phyloP scores from a whole-genome alignment of 2,888 invertebrate genomes.

The Lepidochrysops patricia region DNA sequence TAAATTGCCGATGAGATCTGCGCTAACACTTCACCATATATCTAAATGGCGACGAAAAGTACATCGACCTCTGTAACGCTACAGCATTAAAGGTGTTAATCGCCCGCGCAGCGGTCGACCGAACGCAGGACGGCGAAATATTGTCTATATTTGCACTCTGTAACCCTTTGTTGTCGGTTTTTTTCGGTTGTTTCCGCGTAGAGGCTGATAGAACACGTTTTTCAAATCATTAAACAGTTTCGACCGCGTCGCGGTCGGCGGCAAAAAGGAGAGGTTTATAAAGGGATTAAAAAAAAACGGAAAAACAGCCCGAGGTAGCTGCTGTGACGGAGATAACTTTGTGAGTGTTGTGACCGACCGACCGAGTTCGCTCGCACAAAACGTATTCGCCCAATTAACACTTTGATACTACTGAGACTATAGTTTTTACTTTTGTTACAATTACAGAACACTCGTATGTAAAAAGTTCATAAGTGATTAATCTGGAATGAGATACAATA shows the following conservation, averaged over 20 bases:
- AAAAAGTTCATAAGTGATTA: no score
- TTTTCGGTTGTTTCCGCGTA: slow-evolving; percentile 71
- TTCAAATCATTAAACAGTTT: slow-evolving; percentile 75
- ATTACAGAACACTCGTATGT: not conserved
- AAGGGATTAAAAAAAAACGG: slow-evolving; percentile 49
- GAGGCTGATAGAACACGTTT: slow-evolving; percentile 75
- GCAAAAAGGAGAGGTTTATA: slow-evolving; percentile 51
- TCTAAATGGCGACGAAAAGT: slow-evolving; percentile 22
- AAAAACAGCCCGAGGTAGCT: slow-evolving; percentile 45
- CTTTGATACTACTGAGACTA: not conserved
- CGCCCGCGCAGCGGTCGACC: slow-evolving; percentile 25
- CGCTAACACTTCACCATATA: slow-evolving; percentile 52
- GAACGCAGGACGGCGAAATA: slow-evolving; percentile 33
- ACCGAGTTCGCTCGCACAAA: not conserved
- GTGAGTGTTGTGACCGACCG: slow-evolving; percentile 2
- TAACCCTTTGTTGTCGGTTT: slow-evolving; percentile 69
- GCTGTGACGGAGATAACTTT: slow-evolving; percentile 47
- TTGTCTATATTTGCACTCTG: slow-evolving; percentile 68
- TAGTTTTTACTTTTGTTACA: not conserved
- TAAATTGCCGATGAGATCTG: slow-evolving; percentile 74
- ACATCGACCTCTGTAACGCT: slow-evolving; percentile 25
- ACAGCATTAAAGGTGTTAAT: slow-evolving; percentile 34
- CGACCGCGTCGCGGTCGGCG: slow-evolving; percentile 53
- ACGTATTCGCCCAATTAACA: not conserved
- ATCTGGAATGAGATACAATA: no score